Percentiles rank a stretch among this genome's conserved stretches.
Evolutionary conservation across 2,888 invertebrate species (phyloP).

Genomic region (Cylindroiulus punctatus): DNA sequence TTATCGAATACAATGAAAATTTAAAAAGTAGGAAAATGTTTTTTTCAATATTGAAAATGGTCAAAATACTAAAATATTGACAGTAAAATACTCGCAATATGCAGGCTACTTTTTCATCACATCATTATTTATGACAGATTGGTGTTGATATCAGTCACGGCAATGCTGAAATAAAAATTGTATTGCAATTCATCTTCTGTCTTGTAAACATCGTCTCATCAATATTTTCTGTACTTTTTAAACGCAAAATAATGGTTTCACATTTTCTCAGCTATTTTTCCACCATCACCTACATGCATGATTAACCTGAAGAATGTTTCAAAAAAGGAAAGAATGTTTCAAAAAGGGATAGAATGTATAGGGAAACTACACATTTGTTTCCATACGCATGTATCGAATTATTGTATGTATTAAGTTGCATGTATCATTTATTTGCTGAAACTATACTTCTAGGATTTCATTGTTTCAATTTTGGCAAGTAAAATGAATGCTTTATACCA

Average conservation of each 20-base stretch:
- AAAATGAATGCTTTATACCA: not conserved
- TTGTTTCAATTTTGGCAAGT: not conserved
- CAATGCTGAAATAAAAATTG: no score
- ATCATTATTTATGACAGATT: no score
- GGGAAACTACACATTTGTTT: not conserved
- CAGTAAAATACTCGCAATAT: not conserved
- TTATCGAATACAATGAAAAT: not conserved
- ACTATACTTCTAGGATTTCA: not conserved
- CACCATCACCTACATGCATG: not conserved
- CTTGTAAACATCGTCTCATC: no score
- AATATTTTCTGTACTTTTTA: no score
- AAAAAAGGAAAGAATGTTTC: not conserved
- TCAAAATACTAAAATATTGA: not conserved
- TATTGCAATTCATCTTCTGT: no score
- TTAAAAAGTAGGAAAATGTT: not conserved
- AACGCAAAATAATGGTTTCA: not conserved
- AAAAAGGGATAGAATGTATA: not conserved
- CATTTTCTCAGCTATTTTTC: not conserved
- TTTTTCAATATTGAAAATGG: not conserved
- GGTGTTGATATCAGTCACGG: no score
- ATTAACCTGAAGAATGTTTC: not conserved
- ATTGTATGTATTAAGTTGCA: no score
- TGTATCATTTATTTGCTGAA: not conserved
- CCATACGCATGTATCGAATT: no score
- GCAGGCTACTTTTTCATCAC: no score